Conservation (phyloP, 1,140 invertebrate species). For the Palaemon carinicauda region DNA sequence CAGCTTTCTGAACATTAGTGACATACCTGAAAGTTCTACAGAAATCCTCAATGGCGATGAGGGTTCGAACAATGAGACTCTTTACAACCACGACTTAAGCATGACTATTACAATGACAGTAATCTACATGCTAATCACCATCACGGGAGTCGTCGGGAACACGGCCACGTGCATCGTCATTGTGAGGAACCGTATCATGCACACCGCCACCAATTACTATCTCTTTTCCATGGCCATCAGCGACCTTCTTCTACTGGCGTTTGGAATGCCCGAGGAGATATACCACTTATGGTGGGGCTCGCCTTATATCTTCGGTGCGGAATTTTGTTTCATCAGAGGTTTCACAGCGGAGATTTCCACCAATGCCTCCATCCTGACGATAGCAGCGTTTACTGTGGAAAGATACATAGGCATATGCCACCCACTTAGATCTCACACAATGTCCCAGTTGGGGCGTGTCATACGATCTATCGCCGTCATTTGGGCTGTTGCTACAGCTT, state of each 20-base stretch:
- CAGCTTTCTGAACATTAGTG: neutral
- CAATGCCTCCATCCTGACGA: slow-evolving; percentile 91
- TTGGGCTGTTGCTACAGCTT: slow-evolving; percentile 71
- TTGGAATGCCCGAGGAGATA: slow-evolving; percentile 82
- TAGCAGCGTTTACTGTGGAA: slow-evolving; percentile 93
- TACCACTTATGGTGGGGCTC: slow-evolving; percentile 87
- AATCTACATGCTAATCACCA: slow-evolving; percentile 63
- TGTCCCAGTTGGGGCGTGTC: slow-evolving; percentile 65
- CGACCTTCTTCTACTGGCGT: slow-evolving; percentile 69
- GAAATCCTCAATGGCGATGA: neutral
- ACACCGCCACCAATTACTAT: slow-evolving; percentile 84
- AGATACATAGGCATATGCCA: slow-evolving; percentile 94
- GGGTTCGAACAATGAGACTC: neutral
- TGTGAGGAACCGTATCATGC: slow-evolving; percentile 69
- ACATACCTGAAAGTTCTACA: neutral
- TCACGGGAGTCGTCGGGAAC: slow-evolving; percentile 71
- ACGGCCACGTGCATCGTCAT: slow-evolving; percentile 72
- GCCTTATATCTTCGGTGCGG: slow-evolving; percentile 86
- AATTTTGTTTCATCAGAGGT: slow-evolving; percentile 84
- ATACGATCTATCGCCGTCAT: slow-evolving; percentile 71
- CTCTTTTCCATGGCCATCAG: slow-evolving; percentile 78
- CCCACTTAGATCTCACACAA: slow-evolving; percentile 86
- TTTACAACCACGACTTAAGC: neutral
- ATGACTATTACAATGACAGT: slow-evolving; percentile 59
- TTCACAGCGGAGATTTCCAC: slow-evolving; percentile 88